Base-by-base conservation (phyloP, 2,113 vertebrate species). In the Eleginops maclovinus region DNA sequence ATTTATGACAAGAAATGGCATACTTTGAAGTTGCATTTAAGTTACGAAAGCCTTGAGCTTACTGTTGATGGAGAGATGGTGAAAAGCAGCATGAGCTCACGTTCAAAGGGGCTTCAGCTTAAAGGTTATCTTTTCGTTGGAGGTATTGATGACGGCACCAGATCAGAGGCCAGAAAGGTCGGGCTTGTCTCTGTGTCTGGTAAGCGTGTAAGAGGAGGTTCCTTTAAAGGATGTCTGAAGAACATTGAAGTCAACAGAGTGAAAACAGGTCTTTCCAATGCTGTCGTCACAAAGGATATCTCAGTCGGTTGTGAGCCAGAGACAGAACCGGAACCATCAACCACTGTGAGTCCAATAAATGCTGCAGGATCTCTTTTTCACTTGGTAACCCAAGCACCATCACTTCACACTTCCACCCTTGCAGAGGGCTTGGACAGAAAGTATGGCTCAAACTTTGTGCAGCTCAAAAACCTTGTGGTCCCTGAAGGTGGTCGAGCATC, bases 151-250 rank as follows among this genome's bases (percentile, higher is more conserved):
- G 94, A 96, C 47, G 80, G 58, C 44, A 91, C 87, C 24, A 86
- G 93, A 62, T 88, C 86, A 41, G 94, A 96, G 86, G 91, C 95
- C 12, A 90, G 87, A 85, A 96, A 93, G 50, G 89, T 94, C 9
- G 92, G 91, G 1, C 89, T 98, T 79, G 49, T 88, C 5, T 96
- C 96, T 12, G 83, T 96, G 26, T 94, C 96, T 64, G 94, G 96
- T 59, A 98, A 95, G 75, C 93, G 93, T 14, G 61, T 92, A 43
- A 92, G 88, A 79, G 95, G 96, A 87, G 94, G 94, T 44, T 98
- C 97, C 21, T 97, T 99, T 78, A 97, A 95, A 94, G 97, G 97
- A 62, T 99, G 97, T 83, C 86, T 99, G 58, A 95, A 89, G 85
- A 93, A 95, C 68, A 90, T 98, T 71, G 93, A 94, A 89, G 77